Evolutionary conservation across 2,888 invertebrate species (phyloP).

Genomic region (Arenicola marina): DNA sequence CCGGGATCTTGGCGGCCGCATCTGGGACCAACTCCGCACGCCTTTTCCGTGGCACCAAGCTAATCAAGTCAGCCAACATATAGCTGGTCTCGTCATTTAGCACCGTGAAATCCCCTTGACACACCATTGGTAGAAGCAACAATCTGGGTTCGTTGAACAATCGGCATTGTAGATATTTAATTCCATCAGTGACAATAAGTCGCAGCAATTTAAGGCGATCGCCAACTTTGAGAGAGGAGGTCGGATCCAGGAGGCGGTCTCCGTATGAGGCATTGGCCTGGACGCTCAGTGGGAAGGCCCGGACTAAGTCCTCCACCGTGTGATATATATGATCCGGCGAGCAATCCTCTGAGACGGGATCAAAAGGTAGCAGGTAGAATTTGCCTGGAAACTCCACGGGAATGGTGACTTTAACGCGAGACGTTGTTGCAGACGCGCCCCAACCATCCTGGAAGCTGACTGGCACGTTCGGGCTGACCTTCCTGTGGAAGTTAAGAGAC

Average conservation of each 20-base stretch:
- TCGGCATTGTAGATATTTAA: conserved; percentile 23
- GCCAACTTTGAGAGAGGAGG: conserved; percentile 10
- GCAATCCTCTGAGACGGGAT: conserved; percentile 21
- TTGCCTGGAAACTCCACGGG: conserved; percentile 28
- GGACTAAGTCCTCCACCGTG: conserved; percentile 25
- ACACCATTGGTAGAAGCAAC: conserved; percentile 21
- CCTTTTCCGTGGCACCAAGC: conserved; percentile 24
- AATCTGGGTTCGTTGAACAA: conserved; percentile 13
- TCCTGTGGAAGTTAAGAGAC: conserved; percentile 22
- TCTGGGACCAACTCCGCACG: conserved; percentile 8
- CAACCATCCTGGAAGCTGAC: conserved; percentile 19
- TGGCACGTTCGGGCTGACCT: conserved; percentile 23
- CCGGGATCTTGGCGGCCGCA: conserved; percentile 20
- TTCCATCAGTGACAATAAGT: conserved; percentile 18
- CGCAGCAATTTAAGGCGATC: conserved; percentile 25
- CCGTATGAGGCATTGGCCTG: conserved; percentile 25
- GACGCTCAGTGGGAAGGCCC: conserved; percentile 27
- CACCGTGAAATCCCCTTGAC: conserved; percentile 27
- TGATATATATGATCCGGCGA: conserved; percentile 26
- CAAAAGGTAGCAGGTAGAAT: conserved; percentile 28
- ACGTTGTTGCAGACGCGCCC: conserved; percentile 6
- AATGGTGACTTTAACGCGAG: conserved; percentile 17
- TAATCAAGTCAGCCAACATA: conserved; percentile 25
- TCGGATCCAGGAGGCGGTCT: not conserved
- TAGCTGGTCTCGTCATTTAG: conserved; percentile 27